Base-by-base conservation (phyloP, 2,797 vertebrate genomes). In the Botia kubotai region DNA sequence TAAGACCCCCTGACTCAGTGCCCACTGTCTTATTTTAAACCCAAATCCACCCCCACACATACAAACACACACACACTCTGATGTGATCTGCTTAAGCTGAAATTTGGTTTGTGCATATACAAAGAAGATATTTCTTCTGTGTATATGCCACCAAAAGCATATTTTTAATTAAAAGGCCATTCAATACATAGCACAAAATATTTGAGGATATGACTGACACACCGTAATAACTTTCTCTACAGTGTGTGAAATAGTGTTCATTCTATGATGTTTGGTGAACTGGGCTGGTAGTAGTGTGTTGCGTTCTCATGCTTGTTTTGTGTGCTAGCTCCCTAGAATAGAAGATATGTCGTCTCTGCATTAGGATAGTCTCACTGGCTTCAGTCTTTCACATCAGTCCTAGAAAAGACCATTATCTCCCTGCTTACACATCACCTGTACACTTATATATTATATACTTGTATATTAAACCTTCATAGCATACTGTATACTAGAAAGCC, bases 11-110 rank as follows among this genome's bases (percentile, higher is more conserved):
- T 71, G 50, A 72, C 69, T 36, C 5, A 6, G 23, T 62, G 23
- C 26, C 53, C 52, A 43, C 53, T 73, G 29, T 33, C 50, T 72
- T 68, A 71, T 19, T 57, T 86, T 87, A 82, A 84, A 87, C 82
- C 86, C 66, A 77, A 55, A 85, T 57, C 84, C 53, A 80, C 72
- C 81, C 26, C 60, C 77, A 72, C 57, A 63, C 65, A 46, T 17
- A 26, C 58, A 72, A 6, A 33, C 17, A 48, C 7, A 26, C 33
- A 23, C 33, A 43, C n/a, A 33, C n/a, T 55, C 29, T 33, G 17
- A 58, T 23, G 3, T 19, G 11, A 3, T 53, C 23, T 21, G 16
- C 17, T 33, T 26, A 11, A 50, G 11, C 23, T 33, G 50, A 46
- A 26, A 55, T 23, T 29, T 21, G 36, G 19, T 6, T 43, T 11